Base-by-base conservation (phyloP, 2,888 invertebrate genomes). In the Lomographa bimaculata region DNA sequence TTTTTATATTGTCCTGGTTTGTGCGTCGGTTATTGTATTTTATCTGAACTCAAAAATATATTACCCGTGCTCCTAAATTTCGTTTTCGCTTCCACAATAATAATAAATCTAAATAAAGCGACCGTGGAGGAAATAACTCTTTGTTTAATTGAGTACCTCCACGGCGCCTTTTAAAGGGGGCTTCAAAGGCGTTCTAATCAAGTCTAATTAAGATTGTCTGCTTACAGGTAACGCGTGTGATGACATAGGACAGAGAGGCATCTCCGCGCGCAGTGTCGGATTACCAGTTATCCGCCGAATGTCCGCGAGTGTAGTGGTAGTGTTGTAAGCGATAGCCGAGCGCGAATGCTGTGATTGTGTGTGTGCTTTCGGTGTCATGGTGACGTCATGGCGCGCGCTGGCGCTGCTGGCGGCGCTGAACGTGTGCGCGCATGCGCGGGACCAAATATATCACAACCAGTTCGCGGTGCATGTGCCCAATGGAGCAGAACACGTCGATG, bases 381-480 rank as follows among this genome's bases (percentile, higher is more conserved):
- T 81, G 76, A 54, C 59, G 72, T 65, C 77, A 81, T 85, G 85
- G 84, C 82, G 80, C 66, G 74, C 73, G 79, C 67, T 72, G 70
- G 81, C 73, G 69, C 65, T 68, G 65, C 68, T 70, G 61, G 74
- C 65, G 47, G 62, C 69, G 59, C 67, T 71, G 46, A 53, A 60
- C 35, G 50, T 55, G 51, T 63, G 71, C 50, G 57, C 46, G 16
- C 62, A 63, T 46, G 54, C 71, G 11, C 78, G 75, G 41, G 75
- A 79, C 56, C 48, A 70, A 21, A 90, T 94, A 65, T 96, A 93
- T 81, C 92, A 93, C 82, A 95, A 96, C 80, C 92, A 96, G 75
- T 96, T 95, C 72, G 97, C 97, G 28, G 94, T 97, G 27, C 93
- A 95, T 75, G 75, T 95, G 71, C 94, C 95, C 9, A 93, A 91